Percentiles rank a stretch among this genome's conserved stretches.
Evolutionary conservation across 2,113 vertebrate species (phyloP).

Genomic region (Arenaria interpres): DNA sequence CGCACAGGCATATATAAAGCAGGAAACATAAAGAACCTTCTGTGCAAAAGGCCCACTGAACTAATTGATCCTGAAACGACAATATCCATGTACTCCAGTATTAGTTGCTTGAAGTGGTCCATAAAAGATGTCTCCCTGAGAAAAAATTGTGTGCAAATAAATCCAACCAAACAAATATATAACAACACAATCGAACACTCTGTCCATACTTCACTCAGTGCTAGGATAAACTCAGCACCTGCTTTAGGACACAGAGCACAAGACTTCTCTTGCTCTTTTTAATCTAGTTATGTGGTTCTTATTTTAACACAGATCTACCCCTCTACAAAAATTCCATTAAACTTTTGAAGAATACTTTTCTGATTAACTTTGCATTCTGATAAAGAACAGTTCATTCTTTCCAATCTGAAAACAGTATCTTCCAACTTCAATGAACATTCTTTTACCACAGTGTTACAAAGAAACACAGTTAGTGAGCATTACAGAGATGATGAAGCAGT

Average conservation of each 20-base stretch:
- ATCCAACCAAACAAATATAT: neutral
- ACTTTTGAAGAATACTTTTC: neutral
- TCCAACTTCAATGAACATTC: rapidly evolving
- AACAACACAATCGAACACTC: neutral
- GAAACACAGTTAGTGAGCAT: neutral
- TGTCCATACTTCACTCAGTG: neutral
- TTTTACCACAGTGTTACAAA: neutral
- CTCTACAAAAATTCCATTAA: neutral
- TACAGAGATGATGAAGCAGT: neutral
- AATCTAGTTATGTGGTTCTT: neutral
- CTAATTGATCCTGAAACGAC: neutral
- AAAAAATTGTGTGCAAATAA: neutral
- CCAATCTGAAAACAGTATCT: neutral
- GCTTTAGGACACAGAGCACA: neutral
- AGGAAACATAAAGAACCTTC: neutral
- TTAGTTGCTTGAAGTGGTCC: neutral
- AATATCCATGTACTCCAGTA: neutral
- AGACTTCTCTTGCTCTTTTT: neutral
- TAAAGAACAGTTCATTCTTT: neutral
- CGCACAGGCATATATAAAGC: neutral
- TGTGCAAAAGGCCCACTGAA: neutral
- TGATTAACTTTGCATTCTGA: neutral
- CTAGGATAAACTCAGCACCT: neutral
- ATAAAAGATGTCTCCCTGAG: neutral
- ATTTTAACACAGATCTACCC: neutral